Evolutionary conservation across 2,797 vertebrate genomes (phyloP), one percentile per base, ranked within the genome.

Genomic region (Nyctalus aviator): DNA sequence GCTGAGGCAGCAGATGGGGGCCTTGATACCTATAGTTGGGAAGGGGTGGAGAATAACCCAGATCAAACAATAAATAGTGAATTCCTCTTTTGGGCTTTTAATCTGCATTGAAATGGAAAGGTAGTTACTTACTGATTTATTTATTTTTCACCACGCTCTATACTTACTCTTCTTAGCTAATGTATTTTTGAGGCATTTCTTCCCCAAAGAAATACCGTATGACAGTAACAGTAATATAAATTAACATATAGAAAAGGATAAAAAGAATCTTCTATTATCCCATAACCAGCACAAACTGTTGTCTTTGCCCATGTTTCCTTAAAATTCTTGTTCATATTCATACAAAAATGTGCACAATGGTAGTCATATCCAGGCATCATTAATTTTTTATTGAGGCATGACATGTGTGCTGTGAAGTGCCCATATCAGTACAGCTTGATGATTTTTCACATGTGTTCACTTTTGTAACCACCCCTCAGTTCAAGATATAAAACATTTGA

Each of bases 241-340:
- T 88, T 55, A 72, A 86, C 73, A 85, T 37, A 17, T 12, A 93
- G 20, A 23, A 78, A 94, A 81, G 10, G 13, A 44, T 23, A 12
- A 48, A 78, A 82, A 71, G 20, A 83, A 5, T 66, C 12, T 88
- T 41, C 21, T n/a, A 25, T 92, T 78, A 84, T 41, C 25, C n/a
- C 41, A 77, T 30, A 94, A 12, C 27, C n/a, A 86, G 84, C 17
- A 76, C 62, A 89, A 27, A 73, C 77, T 73, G 17, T 93, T 93
- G 93, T 78, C 57, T 95, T 89, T 96, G 81, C 57, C 37, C 13
- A 55, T n/a, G n/a, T 21, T 93, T 86, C 68, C 78, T 84, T 85
- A 32, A 89, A 83, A 90, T 91, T 92, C 84, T 90, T 89, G 23
- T 88, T 50, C 17, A 41, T 41, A 66, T 90, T 82, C 35, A 77